Evolutionary conservation across 1,140 invertebrate species (phyloP).

Genomic region (Drosophila truncata): DNA sequence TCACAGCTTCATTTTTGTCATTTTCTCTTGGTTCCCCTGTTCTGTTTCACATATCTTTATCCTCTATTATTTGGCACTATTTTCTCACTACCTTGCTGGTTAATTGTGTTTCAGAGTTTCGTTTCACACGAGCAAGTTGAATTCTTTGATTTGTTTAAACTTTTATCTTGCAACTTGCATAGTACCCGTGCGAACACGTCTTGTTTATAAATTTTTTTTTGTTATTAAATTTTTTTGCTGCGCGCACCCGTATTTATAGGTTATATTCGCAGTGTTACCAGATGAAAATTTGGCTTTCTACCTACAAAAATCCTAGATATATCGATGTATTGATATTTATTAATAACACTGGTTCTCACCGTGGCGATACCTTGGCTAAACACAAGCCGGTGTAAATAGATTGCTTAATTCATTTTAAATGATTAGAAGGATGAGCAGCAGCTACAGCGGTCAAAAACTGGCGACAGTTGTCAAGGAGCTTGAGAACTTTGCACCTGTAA

Average conservation of each 20-base stretch:
- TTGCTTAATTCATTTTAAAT: constrained; percentile 3
- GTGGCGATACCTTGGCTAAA: too few relatives aligned
- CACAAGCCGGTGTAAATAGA: background rate
- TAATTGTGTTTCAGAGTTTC: constrained; percentile 24
- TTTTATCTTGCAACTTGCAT: constrained; percentile 27
- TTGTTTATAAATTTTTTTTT: constrained; percentile 7
- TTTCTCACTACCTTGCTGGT: constrained; percentile 35
- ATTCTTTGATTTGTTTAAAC: constrained; percentile 10
- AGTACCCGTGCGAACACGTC: constrained; percentile 37
- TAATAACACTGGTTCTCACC: too few relatives aligned
- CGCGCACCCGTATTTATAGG: constrained; percentile 5
- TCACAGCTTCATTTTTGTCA: constrained; percentile 50
- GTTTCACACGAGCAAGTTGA: constrained; percentile 16
- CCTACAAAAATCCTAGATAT: too few relatives aligned
- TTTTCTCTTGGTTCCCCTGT: constrained; percentile 6
- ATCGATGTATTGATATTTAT: too few relatives aligned
- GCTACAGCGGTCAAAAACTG: constrained; percentile 86
- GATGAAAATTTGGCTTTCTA: too few relatives aligned
- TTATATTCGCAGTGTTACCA: background rate
- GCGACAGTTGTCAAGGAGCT: constrained; percentile 88
- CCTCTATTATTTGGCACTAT: constrained; percentile 12
- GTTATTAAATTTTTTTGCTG: background rate
- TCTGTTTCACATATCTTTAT: constrained; percentile 21
- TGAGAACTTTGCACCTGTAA: constrained; percentile 89
- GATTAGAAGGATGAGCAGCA: constrained; percentile 57